A percentile compares a stretch with the other conserved stretches of the same genome.
Evolutionary conservation across 1,140 invertebrate genomes (phyloP).

Genomic region (Homarus americanus): DNA sequence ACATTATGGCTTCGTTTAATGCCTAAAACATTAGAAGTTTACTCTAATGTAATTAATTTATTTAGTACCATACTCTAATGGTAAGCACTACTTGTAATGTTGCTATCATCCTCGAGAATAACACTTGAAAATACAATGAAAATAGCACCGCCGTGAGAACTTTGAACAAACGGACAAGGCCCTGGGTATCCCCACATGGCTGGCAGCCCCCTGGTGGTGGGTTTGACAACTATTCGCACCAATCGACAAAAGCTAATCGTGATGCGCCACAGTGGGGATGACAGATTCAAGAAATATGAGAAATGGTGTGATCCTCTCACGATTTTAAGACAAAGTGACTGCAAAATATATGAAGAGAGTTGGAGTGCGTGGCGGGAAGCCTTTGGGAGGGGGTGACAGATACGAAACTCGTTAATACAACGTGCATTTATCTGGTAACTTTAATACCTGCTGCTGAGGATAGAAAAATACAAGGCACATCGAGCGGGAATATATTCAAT

Average conservation of each 20-base stretch:
- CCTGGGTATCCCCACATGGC: constrained; percentile 32
- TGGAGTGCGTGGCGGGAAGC: constrained; percentile 30
- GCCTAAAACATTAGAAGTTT: neutral
- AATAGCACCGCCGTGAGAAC: neutral
- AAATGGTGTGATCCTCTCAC: constrained; percentile 68
- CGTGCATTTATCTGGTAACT: constrained; percentile 50
- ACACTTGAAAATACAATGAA: neutral
- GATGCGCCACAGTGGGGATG: constrained; percentile 69
- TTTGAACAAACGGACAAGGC: neutral
- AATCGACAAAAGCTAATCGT: constrained; percentile 71
- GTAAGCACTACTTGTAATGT: neutral
- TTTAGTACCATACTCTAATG: too few species aligned
- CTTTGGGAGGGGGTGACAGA: constrained; percentile 42
- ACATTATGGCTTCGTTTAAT: neutral
- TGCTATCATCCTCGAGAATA: too few species aligned
- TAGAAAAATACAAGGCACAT: constrained; percentile 40
- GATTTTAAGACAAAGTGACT: constrained; percentile 69
- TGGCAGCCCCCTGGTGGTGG: constrained; percentile 62
- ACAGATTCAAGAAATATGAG: constrained; percentile 71
- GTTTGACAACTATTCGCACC: constrained; percentile 72
- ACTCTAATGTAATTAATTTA: too few species aligned
- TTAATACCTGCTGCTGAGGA: constrained; percentile 42
- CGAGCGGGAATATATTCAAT: constrained; percentile 33
- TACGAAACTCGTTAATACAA: constrained; percentile 61
- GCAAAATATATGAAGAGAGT: constrained; percentile 43